These are phyloP conservation scores for Anabacerthia variegaticeps DNA, from an alignment of 2,797 vertebrate genomes.

Conservation along the genomic window DNA sequence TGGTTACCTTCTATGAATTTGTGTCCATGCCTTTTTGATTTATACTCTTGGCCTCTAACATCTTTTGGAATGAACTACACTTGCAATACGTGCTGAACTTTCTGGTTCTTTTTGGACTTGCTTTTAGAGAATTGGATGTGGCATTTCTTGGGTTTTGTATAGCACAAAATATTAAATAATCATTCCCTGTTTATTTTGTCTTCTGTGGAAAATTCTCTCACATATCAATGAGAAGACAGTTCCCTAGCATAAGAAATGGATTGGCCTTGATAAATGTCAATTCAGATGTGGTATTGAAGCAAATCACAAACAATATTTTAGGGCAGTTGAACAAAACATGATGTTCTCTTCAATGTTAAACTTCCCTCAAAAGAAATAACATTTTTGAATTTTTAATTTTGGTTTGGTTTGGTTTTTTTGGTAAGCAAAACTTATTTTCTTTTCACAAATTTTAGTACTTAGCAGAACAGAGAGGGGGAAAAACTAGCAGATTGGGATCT, in stretches of 20 bases:
- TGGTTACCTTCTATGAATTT: neutral
- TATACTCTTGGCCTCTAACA: neutral
- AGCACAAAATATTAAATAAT: neutral
- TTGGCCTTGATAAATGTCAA: neutral
- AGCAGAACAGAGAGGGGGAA: neutral
- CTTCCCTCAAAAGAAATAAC: rapidly evolving
- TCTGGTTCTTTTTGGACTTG: neutral
- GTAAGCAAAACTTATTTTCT: neutral
- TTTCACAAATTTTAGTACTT: rapidly evolving
- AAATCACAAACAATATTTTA: neutral
- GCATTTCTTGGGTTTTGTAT: neutral
- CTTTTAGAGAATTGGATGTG: neutral
- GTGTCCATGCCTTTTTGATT: neutral
- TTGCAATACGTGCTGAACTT: neutral
- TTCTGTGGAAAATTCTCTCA: neutral
- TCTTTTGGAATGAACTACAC: neutral
- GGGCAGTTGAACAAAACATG: neutral
- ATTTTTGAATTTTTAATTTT: neutral
- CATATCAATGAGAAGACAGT: neutral
- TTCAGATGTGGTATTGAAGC: neutral
- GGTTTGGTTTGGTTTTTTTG: neutral
- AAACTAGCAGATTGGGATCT: neutral
- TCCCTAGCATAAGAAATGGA: neutral
- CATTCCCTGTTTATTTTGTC: neutral
- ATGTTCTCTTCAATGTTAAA: neutral